phyloP scores from a whole-genome alignment of 2,113 vertebrate genomes.

The Spermophilus dauricus region DNA sequence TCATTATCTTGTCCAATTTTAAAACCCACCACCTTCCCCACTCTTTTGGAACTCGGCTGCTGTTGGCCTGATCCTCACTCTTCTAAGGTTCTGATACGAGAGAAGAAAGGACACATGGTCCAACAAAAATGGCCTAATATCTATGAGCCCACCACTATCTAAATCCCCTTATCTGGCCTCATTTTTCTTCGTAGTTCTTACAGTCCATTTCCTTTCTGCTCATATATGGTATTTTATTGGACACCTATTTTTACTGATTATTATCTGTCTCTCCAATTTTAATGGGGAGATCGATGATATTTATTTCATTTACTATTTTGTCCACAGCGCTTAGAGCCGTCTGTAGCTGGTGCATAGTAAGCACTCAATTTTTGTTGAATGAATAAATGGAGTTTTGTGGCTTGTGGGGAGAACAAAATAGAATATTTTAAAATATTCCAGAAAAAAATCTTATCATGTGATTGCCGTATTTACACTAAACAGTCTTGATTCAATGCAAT shows the following conservation, averaged over 20 bases:
- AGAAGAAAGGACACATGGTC: neutral
- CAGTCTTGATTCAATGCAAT: neutral
- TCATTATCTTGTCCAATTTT: neutral
- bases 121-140: neutral
- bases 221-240: neutral
- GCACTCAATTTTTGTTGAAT: neutral
- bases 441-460: constrained; percentile 15
- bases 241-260: neutral
- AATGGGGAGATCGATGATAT: neutral
- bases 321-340: neutral
- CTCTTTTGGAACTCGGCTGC: neutral
- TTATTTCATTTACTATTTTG: neutral
- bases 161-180: neutral
- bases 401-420: neutral
- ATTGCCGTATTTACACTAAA: neutral
- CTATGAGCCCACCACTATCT: neutral
- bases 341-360: neutral
- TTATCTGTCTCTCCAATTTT: neutral
- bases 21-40: neutral
- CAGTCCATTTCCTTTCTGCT: neutral
- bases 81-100: neutral
- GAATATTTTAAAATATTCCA: neutral
- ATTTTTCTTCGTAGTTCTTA: neutral
- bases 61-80: neutral
- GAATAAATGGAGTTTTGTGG: neutral